Base-by-base conservation (phyloP, 2,888 invertebrate species). In the Tholera decimalis region DNA sequence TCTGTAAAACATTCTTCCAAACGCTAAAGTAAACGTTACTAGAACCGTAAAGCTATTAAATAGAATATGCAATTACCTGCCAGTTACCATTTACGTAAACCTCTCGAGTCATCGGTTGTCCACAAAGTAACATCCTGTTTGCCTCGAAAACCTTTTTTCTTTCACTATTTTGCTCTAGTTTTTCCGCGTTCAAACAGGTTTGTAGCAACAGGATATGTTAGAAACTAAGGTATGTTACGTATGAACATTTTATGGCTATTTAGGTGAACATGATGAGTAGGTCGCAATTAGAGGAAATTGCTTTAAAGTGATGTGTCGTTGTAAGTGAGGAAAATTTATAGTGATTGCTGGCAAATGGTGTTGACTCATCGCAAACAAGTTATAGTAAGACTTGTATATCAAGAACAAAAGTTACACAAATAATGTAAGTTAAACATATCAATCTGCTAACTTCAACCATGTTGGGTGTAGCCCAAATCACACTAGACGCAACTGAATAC, bases 81-180 rank as follows among this genome's bases (percentile, higher is more conserved):
- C 73, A 74, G 83, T 84, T 80, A 63, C 86, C 83, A 78, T 88
- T 88, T 87, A 88, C 81, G 85, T 83, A 83, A 84, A 83, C 78
- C 56, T 70, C 73, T 70, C 54, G 46, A 66, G 73, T 66, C 84
- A 83, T 90, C 83, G 78, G 76, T 83, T 89, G 90, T 87, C 89
- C 89, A 90, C 88, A 86, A 55, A 2, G 77, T 81, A 71, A 88
- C 88, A 91, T 90, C 92, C 91, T 91, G 92, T 88, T 92, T 83
- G 78, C 92, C 92, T 93, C 91, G 91, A 3, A 28, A 66, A 77
- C 67, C 72, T 85, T 90, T 89, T 91, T 90, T 90, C 89, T 90
- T 88, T 88, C 85, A 84, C 88, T 80, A 59, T 72, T 74, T 66
- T 60, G 77, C 69, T 84, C 81, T 79, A 82, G 56, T 71, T 90